These are phyloP conservation scores for Prosapia bicincta DNA, from an alignment of 2,888 invertebrate genomes.

Conservation along the genomic window DNA sequence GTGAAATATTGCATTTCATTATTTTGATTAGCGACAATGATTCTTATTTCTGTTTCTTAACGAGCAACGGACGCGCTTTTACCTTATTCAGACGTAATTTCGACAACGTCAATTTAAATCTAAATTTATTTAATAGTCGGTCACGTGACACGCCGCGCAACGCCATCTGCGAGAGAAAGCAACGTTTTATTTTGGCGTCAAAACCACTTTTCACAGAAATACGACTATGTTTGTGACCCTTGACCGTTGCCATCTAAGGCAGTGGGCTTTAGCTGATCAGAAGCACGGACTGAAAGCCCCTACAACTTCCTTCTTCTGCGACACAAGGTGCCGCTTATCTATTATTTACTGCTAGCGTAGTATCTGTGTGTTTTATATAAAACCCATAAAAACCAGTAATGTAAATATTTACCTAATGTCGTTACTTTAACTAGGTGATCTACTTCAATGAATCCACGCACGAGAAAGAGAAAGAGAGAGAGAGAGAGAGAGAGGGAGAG, in stretches of 20 bases:
- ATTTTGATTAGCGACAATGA: neutral
- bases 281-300: neutral
- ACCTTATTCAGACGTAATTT: neutral
- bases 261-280: neutral
- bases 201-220: slow-evolving; percentile 2
- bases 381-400: too few relatives aligned
- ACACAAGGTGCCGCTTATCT: too few relatives aligned
- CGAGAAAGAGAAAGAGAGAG: too few relatives aligned
- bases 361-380: too few relatives aligned
- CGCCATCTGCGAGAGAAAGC: neutral
- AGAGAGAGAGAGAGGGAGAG: too few relatives aligned
- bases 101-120: neutral
- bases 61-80: neutral
- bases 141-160: neutral
- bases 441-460: too few relatives aligned
- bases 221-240: neutral
- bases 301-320: too few relatives aligned
- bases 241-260: neutral
- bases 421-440: too few relatives aligned
- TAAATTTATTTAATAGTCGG: neutral
- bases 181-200: neutral
- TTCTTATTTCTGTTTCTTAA: neutral
- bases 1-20: neutral
- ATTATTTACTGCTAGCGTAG: too few relatives aligned
- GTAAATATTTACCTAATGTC: too few relatives aligned